Base-by-base conservation (phyloP, 2,113 vertebrate species). In the Prochilodus magdalenae region DNA sequence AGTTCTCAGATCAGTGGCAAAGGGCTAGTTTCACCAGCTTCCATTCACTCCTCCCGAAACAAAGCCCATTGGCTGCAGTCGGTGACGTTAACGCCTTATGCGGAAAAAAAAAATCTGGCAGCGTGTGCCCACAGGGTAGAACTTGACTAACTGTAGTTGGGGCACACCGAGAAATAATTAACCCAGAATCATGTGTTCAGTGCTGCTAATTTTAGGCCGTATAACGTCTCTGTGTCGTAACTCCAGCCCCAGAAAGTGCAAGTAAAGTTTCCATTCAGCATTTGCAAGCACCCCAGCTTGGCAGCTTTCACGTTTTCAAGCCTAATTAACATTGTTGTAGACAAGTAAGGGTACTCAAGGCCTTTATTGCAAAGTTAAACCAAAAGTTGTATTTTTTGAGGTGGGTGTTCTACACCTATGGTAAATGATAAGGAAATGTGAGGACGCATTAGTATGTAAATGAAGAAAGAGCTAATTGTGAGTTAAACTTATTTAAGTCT, bases 151-250 rank as follows among this genome's bases (percentile, higher is more conserved):
- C 55, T 24, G 33, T 20, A 66, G 49, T 60, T 62, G 27, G 60
- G 71, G 70, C 82, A 83, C 44, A 30, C 53, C 44, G 83, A 84
- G 71, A 81, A 74, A 77, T 78, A 73, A 87, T 84, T 80, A 86
- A 84, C 75, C 73, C 70, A 55, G 76, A 76, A 70, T 82, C 77
- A 80, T 83, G 77, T 86, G 81, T 55, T 78, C 75, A 73, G 30
- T 67, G 75, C 77, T 63, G 75, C 69, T 89, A 75, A 86, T 86
- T 86, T 81, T 81, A 85, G 78, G 62, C 49, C 69, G 69, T 86
- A 85, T 86, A 86, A 82, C 26, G 57, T 51, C 79, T 70, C 49
- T 40, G 15, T 82, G 75, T 70, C 16, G 47, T 69, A 75, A 73
- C 24, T 82, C 55, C 79, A 36, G 70, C 40, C n/a, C 44, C 44